Base-by-base conservation (phyloP, 2,888 invertebrate genomes). In the Chymomyza fuscimana region DNA sequence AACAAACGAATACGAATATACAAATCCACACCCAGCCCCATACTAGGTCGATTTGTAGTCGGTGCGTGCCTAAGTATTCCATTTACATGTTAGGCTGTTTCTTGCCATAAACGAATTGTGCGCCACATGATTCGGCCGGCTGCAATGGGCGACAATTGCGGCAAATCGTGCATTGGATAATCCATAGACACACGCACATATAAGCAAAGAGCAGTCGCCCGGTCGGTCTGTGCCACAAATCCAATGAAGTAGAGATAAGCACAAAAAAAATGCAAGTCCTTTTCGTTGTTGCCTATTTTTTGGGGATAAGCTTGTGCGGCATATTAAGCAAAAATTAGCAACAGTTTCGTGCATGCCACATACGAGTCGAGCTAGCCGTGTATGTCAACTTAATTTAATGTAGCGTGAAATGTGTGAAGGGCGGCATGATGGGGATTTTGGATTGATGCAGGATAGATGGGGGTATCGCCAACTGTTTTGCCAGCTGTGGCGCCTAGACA, bases 101-200 rank as follows among this genome's bases (percentile, higher is more conserved):
- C 29, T 9, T n/a, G n/a, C 29, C 25, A 32, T 60, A 46, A 15
- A 63, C 19, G 16, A 12, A 9, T 10, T 32, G 59, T 29, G 19
- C n/a, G 54, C 64, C 56, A 6, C n/a, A 56, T n/a, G 19, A 19
- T 15, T 22, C 32, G 58, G 19, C 25, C 25, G 25, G 3, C 59
- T 40, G 56, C 65, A 29, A 64, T 46, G 50, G 75, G 69, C 72
- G 69, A 73, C 68, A 72, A 66, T 72, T 74, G 83, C 77, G 75
- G 61, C 71, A 81, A 80, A 80, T 87, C 86, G 88, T 87, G 88
- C 89, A 89, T 88, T 86, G 87, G 88, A 89, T 89, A 88, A 86
- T 82, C 82, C 84, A 80, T 81, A 77, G 75, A 77, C 73, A 73
- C 68, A 73, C 67, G 7, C 32, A 32, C 5, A 19, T 32, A 68